Evolutionary conservation across 2,797 vertebrate genomes (phyloP).

Genomic region (Euthynnus affinis): DNA sequence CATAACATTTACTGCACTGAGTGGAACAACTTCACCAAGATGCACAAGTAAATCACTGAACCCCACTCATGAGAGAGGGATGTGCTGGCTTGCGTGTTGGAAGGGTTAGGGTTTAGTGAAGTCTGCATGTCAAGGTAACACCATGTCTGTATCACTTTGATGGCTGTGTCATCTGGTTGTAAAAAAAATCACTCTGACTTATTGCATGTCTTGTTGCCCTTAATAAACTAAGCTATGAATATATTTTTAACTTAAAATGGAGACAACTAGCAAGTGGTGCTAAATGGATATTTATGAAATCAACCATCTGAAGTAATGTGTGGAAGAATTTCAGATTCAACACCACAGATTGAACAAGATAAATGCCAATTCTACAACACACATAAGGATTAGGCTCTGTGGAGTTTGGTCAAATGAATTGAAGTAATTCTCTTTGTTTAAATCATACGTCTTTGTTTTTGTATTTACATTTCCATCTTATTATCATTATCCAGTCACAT

Average conservation of each 20-base stretch:
- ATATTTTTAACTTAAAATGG: background rate
- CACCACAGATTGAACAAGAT: background rate
- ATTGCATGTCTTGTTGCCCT: background rate
- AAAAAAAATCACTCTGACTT: no score
- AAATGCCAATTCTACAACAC: background rate
- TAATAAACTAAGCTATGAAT: no score
- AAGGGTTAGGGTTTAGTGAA: background rate
- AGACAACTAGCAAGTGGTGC: background rate
- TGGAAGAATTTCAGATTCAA: background rate
- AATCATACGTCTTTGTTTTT: no score
- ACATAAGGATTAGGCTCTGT: background rate
- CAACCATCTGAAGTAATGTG: background rate
- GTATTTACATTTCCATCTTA: no score
- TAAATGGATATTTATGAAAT: background rate
- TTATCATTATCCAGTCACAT: no score
- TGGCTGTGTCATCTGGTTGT: no score
- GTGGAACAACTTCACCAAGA: background rate
- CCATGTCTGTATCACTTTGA: no score
- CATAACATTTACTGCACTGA: constrained; percentile 38
- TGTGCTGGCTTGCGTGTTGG: background rate
- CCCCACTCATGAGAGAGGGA: background rate
- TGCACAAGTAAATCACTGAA: constrained; percentile 8
- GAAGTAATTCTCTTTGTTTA: no score
- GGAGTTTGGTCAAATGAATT: background rate
- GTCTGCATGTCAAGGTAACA: background rate